Base-by-base conservation (phyloP, 1,140 invertebrate species). In the Ctenoplectra terminalis region DNA sequence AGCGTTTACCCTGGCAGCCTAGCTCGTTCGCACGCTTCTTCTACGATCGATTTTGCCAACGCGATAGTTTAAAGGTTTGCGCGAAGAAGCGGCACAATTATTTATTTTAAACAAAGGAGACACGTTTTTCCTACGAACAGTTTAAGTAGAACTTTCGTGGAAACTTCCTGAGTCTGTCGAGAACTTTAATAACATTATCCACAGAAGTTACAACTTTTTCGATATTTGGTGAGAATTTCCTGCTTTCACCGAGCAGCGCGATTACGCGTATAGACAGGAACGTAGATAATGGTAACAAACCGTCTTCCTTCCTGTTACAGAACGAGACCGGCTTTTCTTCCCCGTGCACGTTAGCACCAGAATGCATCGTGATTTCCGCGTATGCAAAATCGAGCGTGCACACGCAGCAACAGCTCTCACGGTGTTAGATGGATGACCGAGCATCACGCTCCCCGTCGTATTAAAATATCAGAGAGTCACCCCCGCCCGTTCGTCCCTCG, bases 251-350 rank as follows among this genome's bases (percentile, higher is more conserved):
- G 40, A 31, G 50, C 52, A 9, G 26, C 6, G 26, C n/a, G 34
- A 37, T 71, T 50, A 40, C 23, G 54, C 8, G 40, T 37, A 63
- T 37, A 63, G 78, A 69, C 81, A 74, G 56, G 80, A 88, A 89
- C 84, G 80, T 66, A 91, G 90, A 91, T 91, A 91, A 91, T 88
- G 79, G 89, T 91, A 90, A 91, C 90, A 91, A 91, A 91, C 88
- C 80, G 90, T 91, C 87, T 91, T 91, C 88, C 90, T 90, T 91
- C 89, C 90, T 90, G 89, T 84, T 85, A 90, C 89, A 89, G 86
- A 90, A 90, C 88, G 85, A 78, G 71, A 60, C 48, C n/a, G 50
- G 60, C 34, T 29, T 72, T 58, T 70, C 54, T 46, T 71, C 29
- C 52, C 50, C 50, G 50, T 34, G 50, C 73, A 50, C 54, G 34